Conservation (phyloP, 2,797 vertebrate species). For the Schizothorax lantsangensis region DNA sequence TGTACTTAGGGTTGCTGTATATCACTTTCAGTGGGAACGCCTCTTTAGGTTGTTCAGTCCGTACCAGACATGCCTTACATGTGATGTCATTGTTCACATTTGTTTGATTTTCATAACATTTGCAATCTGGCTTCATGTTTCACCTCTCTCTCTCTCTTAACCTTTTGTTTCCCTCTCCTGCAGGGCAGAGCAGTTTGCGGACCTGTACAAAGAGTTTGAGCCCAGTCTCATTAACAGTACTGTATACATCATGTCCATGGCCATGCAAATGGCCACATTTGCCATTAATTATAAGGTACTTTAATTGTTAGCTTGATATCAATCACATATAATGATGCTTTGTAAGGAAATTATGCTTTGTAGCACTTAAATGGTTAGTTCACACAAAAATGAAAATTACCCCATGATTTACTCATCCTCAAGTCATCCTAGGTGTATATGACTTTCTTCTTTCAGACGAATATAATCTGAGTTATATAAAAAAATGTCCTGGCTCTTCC, state of each 20-base stretch:
- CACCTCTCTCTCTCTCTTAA: not conserved
- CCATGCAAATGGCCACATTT: conserved; percentile 99
- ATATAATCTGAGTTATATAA: not conserved
- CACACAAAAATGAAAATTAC: not conserved
- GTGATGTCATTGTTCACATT: not conserved
- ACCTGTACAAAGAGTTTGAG: conserved; percentile 96
- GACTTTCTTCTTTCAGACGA: not conserved
- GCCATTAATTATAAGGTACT: conserved; percentile 98
- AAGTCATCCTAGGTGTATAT: not conserved
- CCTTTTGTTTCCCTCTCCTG: conserved; percentile 23
- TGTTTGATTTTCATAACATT: conserved; percentile 18
- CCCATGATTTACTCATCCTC: not conserved
- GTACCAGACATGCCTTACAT: not conserved
- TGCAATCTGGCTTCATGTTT: not conserved
- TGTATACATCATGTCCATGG: conserved; percentile 99
- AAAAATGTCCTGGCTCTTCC: not conserved
- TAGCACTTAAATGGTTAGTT: not conserved
- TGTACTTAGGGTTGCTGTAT: not conserved
- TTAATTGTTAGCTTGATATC: not conserved
- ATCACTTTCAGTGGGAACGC: not conserved
- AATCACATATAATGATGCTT: not conserved
- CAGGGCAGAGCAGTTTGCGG: conserved; percentile 89
- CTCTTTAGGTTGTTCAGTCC: not conserved
- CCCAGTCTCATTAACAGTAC: conserved; percentile 98
- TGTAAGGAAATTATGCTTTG: not conserved